Evolutionary conservation across 1,140 invertebrate species (phyloP).

Genomic region (Cotesia vestalis): DNA sequence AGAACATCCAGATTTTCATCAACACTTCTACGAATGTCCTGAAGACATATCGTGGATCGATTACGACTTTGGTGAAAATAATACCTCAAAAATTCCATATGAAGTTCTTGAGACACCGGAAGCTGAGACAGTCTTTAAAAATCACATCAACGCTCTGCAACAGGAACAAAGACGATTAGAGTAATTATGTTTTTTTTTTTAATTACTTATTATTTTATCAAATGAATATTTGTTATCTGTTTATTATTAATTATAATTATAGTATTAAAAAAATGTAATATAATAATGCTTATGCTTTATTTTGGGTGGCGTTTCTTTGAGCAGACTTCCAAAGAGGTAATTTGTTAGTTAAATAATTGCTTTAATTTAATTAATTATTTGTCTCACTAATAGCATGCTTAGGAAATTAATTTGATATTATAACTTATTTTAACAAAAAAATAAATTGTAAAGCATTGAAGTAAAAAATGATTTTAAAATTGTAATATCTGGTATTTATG

Average conservation of each 20-base stretch:
- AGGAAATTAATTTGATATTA: not conserved
- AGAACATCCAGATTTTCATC: constrained; percentile 87
- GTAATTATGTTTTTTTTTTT: constrained; percentile 68
- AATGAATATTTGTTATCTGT: not conserved
- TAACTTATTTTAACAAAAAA: too few relatives aligned
- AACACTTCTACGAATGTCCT: constrained; percentile 88
- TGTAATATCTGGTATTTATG: not conserved
- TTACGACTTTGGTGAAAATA: constrained; percentile 74
- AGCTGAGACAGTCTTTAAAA: constrained; percentile 90
- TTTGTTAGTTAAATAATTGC: constrained; percentile 25
- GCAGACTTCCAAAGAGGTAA: constrained; percentile 68
- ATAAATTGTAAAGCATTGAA: too few relatives aligned
- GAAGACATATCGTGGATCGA: constrained; percentile 84
- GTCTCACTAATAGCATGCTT: constrained; percentile 13
- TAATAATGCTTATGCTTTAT: constrained; percentile 63
- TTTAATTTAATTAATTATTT: constrained; percentile 17
- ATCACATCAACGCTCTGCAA: constrained; percentile 89
- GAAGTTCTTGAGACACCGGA: constrained; percentile 90
- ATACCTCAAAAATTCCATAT: constrained; percentile 84
- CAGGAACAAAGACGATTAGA: constrained; percentile 89
- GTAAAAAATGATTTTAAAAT: not conserved
- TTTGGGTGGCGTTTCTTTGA: constrained; percentile 63
- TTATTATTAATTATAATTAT: not conserved
- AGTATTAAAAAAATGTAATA: constrained; percentile 13
- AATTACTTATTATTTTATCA: constrained; percentile 23